phyloP scores from a whole-genome alignment of 2,113 vertebrate species.

The Carlito syrichta region DNA sequence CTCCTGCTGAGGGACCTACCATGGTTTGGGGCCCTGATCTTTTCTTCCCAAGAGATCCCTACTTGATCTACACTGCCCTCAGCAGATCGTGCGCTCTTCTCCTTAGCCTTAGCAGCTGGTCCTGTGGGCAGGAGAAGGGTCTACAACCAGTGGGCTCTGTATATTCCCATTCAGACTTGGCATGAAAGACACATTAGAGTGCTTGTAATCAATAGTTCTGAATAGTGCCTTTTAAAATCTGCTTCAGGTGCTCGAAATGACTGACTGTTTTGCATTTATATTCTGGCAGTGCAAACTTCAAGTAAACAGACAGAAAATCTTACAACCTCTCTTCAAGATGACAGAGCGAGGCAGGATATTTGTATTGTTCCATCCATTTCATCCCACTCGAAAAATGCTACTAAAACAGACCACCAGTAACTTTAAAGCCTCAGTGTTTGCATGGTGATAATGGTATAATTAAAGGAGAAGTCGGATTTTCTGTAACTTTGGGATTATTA shows the following conservation, averaged over 20 bases:
- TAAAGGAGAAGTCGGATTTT: neutral
- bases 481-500: neutral
- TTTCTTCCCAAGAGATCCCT: neutral
- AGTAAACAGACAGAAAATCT: neutral
- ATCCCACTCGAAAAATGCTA: neutral
- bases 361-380: neutral
- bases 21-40: neutral
- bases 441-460: neutral
- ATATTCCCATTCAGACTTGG: neutral
- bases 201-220: neutral
- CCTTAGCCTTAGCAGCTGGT: accelerated
- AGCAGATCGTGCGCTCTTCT: neutral
- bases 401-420: neutral
- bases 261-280: neutral
- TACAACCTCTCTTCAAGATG: neutral
- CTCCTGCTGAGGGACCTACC: neutral
- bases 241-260: neutral
- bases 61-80: neutral
- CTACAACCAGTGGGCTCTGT: neutral
- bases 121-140: accelerated
- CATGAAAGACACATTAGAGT: neutral
- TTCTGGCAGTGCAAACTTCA: neutral
- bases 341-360: neutral
- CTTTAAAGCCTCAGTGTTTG: neutral
- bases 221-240: neutral